These are phyloP conservation scores for Cephalopholis sonnerati DNA, from an alignment of 2,113 vertebrate species.

Conservation along the genomic window DNA sequence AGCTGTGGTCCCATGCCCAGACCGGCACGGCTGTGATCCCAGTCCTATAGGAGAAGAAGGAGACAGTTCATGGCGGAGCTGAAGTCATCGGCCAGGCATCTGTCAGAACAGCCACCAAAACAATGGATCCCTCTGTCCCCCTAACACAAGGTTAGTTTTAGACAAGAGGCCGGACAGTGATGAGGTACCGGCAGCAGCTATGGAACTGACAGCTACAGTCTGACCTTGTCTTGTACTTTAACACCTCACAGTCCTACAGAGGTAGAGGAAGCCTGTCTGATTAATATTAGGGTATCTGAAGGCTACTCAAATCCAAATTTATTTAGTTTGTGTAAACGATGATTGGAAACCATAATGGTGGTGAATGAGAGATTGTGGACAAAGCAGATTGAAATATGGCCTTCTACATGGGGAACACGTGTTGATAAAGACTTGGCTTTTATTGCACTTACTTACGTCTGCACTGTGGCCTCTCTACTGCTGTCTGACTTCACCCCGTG, in stretches of 20 bases:
- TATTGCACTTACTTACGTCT: too few relatives aligned
- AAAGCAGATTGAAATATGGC: too few relatives aligned
- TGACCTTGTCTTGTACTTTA: conserved; percentile 48
- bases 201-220: conserved; percentile 59
- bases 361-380: too few relatives aligned
- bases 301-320: too few relatives aligned
- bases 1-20: conserved; percentile 77
- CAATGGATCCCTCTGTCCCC: conserved; percentile 77
- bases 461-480: too few relatives aligned
- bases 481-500: too few relatives aligned
- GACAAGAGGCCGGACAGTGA: conserved; percentile 48
- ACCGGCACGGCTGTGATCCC: conserved; percentile 77
- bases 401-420: too few relatives aligned
- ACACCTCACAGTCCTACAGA: conserved; percentile 20
- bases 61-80: conserved; percentile 80
- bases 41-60: conserved; percentile 80
- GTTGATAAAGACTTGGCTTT: too few relatives aligned
- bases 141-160: conserved; percentile 80
- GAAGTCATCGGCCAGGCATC: conserved; percentile 84
- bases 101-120: conserved; percentile 68
- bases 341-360: too few relatives aligned
- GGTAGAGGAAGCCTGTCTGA: conserved; percentile 10
- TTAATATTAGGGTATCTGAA: not conserved
- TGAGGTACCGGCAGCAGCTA: conserved; percentile 44
- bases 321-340: too few relatives aligned